A percentile compares a stretch with the other conserved stretches of the same genome.
Evolutionary conservation across 1,140 invertebrate genomes (phyloP).

Genomic region (Cyclina sinensis): DNA sequence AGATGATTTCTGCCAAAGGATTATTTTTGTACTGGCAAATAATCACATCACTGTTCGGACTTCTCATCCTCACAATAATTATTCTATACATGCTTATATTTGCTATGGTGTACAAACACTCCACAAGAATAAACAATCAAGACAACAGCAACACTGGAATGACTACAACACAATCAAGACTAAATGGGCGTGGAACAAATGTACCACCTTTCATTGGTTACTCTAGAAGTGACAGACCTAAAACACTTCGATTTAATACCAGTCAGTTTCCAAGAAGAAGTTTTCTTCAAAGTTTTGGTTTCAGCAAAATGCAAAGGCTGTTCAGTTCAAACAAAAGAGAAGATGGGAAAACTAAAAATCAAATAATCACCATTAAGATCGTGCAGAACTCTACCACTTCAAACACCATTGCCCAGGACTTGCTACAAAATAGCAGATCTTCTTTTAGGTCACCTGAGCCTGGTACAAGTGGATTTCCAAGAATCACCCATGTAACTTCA

Average conservation of each 20-base stretch:
- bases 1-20: slow-evolving; percentile 52
- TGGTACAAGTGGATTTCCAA: background rate
- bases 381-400: slow-evolving; percentile 15
- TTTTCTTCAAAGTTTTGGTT: background rate
- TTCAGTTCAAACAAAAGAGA: background rate
- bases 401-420: background rate
- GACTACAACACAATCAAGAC: background rate
- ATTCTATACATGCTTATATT: slow-evolving; percentile 77
- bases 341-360: background rate
- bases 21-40: slow-evolving; percentile 76
- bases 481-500: background rate
- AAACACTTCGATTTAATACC: background rate
- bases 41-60: slow-evolving; percentile 70
- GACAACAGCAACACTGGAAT: background rate
- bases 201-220: slow-evolving; percentile 18
- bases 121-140: slow-evolving; percentile 42
- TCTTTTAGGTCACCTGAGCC: background rate
- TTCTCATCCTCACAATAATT: slow-evolving; percentile 73
- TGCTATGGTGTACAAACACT: slow-evolving; percentile 73
- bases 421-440: background rate
- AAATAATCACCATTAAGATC: slow-evolving; percentile 23
- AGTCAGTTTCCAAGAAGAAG: background rate
- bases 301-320: background rate
- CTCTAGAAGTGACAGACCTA: background rate
- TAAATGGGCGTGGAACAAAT: background rate